Evolutionary conservation across 2,113 vertebrate species (phyloP), one percentile per base, ranked within the genome.

Genomic region (Paedocypris sp.): DNA sequence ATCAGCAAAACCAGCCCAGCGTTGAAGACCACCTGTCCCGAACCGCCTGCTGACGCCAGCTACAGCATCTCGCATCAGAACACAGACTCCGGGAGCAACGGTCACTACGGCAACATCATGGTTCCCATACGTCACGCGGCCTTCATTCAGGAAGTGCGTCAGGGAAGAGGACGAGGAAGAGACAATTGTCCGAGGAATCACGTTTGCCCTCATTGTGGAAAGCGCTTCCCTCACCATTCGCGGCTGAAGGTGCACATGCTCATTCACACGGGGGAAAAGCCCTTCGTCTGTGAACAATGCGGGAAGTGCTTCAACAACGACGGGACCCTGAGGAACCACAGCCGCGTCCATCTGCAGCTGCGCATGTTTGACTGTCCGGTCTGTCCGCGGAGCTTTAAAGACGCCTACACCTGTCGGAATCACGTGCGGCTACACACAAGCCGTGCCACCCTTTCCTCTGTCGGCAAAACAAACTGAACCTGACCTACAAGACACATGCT

Each of bases 361-460:
- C 67, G 60, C 13, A 38, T 64, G 1, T 59, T 50, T 32, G 47
- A 70, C 71, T 78, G 79, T 57, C 41, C 35, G 0, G 73, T 45
- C 12, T 80, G 79, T 35, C 1, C 66, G 42, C 69, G 23, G 32
- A 68, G 63, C 6, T 78, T 78, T 67, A 53, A 35, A 38, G 72
- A 63, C 18, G 66, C 76, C 60, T 76, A 3, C 79, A 83, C 71
- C 2, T 77, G 5, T 72, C 70, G 68, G 7, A 79, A 69, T 57
- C 77, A 77, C 73, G 33, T 64, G 47, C 39, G 29, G n/a, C n/a
- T n/a, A n/a, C n/a, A n/a, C n/a, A n/a, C n/a, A n/a, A n/a, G n/a
- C n/a, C n/a, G n/a, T n/a, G n/a, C n/a, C n/a, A n/a, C n/a, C n/a
- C n/a, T n/a, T n/a, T n/a, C n/a, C n/a, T n/a, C n/a, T n/a, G n/a